Percentiles rank a stretch among this genome's conserved stretches.
These are phyloP conservation scores for Eudyptes chrysolophus DNA, from an alignment of 2,113 vertebrate genomes.

Conservation along the genomic window DNA sequence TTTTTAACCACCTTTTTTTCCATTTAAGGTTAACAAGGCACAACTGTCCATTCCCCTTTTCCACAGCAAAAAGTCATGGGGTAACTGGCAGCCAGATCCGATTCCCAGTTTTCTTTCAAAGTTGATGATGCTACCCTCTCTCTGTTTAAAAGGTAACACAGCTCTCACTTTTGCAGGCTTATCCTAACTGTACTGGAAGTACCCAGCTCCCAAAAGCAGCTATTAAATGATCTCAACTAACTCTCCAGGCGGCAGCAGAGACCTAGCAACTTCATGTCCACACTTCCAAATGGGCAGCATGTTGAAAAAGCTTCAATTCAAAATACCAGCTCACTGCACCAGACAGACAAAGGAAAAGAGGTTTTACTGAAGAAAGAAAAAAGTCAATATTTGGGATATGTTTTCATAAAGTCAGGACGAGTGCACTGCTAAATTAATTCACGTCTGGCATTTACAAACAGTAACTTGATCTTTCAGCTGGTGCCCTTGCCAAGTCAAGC, in stretches of 20 bases:
- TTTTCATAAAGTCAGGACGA: slow-evolving; percentile 74
- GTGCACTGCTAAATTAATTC: slow-evolving; percentile 74
- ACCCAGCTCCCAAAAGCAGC: neutral
- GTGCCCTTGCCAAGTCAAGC: slow-evolving; percentile 77
- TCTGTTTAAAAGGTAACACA: neutral
- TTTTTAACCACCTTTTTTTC: neutral
- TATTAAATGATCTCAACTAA: neutral
- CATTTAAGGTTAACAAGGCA: neutral
- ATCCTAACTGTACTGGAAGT: neutral
- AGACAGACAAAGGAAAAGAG: neutral
- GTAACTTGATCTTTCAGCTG: slow-evolving; percentile 72
- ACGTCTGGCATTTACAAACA: slow-evolving; percentile 79
- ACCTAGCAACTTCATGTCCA: neutral
- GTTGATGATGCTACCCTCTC: neutral
- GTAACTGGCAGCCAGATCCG: neutral
- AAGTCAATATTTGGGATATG: slow-evolving; percentile 61
- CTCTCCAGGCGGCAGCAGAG: neutral
- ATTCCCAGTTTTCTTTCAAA: neutral
- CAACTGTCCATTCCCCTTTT: neutral
- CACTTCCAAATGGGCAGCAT: neutral
- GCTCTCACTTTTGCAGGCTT: neutral
- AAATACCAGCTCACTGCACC: neutral
- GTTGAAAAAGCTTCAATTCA: neutral
- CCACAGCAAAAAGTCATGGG: neutral
- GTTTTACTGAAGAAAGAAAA: slow-evolving; percentile 2